Conservation (phyloP, 2,797 vertebrate genomes). For the Atherinosoma microstoma region DNA sequence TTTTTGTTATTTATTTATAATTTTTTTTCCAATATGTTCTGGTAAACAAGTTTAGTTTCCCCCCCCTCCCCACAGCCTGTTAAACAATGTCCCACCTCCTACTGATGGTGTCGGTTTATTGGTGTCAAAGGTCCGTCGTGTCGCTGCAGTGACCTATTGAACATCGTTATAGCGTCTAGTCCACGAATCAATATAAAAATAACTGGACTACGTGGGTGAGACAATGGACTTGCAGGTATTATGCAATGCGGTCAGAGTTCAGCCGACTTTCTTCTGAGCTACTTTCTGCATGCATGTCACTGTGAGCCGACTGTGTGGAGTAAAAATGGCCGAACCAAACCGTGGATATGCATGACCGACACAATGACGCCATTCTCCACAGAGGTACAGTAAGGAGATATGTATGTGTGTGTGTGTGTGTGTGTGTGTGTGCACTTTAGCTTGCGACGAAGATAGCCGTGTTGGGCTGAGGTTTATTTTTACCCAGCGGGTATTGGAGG, state of each 20-base stretch:
- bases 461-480: constrained; percentile 49
- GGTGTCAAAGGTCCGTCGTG: constrained; percentile 31
- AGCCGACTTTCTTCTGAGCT: neutral
- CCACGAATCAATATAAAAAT: constrained; percentile 2
- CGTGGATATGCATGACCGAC: neutral
- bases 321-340: neutral
- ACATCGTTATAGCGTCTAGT: neutral
- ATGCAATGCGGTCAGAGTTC: constrained; percentile 34
- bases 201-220: neutral
- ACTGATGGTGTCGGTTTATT: constrained; percentile 3
- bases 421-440: neutral
- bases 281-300: neutral
- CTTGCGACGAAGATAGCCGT: constrained; percentile 25
- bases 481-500: constrained; percentile 25
- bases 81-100: neutral
- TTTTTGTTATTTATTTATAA: too few relatives aligned
- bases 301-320: neutral
- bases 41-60: too few relatives aligned
- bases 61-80: too few relatives aligned
- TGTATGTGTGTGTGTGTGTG: neutral
- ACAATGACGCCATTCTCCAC: neutral
- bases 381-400: constrained; percentile 19
- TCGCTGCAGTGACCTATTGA: constrained; percentile 17
- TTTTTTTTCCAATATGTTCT: too few relatives aligned
- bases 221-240: constrained; percentile 12